Evolutionary conservation across 2,113 vertebrate species (phyloP).

Genomic region (Maccullochella peelii): DNA sequence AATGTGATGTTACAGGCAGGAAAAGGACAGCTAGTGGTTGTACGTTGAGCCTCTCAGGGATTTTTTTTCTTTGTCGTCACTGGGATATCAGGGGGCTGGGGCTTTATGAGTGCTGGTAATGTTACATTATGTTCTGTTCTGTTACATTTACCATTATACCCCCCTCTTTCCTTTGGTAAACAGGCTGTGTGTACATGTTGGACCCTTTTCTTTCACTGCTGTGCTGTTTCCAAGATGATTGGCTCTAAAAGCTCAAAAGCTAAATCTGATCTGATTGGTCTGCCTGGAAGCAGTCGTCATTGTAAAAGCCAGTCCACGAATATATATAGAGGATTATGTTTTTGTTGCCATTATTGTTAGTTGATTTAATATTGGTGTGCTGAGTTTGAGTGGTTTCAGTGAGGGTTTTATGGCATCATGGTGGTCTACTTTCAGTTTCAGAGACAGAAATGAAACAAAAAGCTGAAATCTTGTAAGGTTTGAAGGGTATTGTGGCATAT

Average conservation of each 20-base stretch:
- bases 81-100: background rate
- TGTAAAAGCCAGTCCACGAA: no score
- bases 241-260: constrained; percentile 8
- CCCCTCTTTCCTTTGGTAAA: background rate
- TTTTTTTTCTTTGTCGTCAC: constrained; percentile 10
- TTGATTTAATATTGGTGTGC: background rate
- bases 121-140: constrained; percentile 37
- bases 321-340: constrained; percentile 3
- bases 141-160: constrained; percentile 10
- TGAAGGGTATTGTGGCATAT: background rate
- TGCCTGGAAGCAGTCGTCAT: constrained; percentile 4
- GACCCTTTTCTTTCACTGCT: background rate
- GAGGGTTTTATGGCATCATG: background rate
- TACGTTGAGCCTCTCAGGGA: constrained; percentile 26
- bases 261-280: background rate
- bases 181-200: constrained; percentile 6
- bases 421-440: background rate
- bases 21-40: constrained; percentile 39
- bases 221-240: constrained; percentile 2
- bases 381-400: background rate
- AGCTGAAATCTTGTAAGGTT: background rate
- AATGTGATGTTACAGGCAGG: constrained; percentile 49
- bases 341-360: background rate
- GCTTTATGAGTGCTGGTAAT: constrained; percentile 2
- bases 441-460: background rate